Percentiles rank a stretch among this genome's conserved stretches.
Evolutionary conservation across 2,113 vertebrate species (phyloP).

Genomic region (Hemiscyllium ocellatum): DNA sequence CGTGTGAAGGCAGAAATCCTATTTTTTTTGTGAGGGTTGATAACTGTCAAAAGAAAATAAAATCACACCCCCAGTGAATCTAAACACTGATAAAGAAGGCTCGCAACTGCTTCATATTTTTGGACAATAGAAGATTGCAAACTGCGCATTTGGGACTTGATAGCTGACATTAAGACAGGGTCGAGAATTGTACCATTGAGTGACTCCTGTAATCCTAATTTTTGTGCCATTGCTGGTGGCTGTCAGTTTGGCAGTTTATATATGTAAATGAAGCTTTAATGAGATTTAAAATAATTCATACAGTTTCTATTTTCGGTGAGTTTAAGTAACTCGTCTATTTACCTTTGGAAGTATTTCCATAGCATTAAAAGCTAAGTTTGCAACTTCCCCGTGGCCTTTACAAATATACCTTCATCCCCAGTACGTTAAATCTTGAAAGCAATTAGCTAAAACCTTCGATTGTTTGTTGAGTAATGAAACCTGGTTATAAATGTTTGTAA

Average conservation of each 20-base stretch:
- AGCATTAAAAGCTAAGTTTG: neutral
- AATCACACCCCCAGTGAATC: neutral
- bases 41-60: neutral
- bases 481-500: neutral
- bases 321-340: neutral
- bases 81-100: neutral
- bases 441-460: neutral
- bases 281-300: neutral
- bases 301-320: neutral
- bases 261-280: neutral
- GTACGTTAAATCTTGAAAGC: neutral
- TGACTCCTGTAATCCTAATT: neutral
- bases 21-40: neutral
- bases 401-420: neutral
- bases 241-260: neutral
- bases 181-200: neutral
- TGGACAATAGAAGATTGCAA: neutral
- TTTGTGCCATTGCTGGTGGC: neutral
- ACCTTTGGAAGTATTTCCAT: neutral
- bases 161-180: neutral
- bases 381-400: neutral
- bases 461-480: neutral
- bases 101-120: neutral
- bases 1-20: neutral
- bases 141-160: neutral